Evolutionary conservation across 2,888 invertebrate species (phyloP).

Genomic region (Platycheirus rosarum): DNA sequence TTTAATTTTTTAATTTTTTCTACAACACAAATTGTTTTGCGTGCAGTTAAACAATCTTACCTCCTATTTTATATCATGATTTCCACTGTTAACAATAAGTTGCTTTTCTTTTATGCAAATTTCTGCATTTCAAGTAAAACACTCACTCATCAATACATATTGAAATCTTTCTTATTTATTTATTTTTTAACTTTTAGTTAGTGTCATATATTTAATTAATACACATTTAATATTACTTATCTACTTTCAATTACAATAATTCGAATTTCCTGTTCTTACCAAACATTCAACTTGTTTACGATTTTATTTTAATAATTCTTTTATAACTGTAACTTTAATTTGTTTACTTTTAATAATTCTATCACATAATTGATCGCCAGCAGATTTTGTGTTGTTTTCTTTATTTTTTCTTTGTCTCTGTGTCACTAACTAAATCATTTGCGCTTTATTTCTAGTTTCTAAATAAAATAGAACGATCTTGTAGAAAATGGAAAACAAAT

Average conservation of each 20-base stretch:
- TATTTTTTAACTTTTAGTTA: constrained; percentile 43
- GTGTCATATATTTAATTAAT: constrained; percentile 43
- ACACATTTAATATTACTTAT: constrained; percentile 8
- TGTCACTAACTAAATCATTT: constrained; percentile 57
- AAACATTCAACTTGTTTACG: no score
- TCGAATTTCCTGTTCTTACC: no score
- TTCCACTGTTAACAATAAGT: no score
- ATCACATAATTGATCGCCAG: constrained; percentile 71
- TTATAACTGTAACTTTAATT: constrained; percentile 28
- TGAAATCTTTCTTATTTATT: constrained; percentile 57
- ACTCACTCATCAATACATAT: constrained; percentile 6
- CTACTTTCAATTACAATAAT: neutral
- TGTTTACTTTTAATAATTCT: constrained; percentile 54
- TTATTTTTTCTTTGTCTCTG: constrained; percentile 13
- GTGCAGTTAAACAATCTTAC: no score
- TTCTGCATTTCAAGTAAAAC: neutral
- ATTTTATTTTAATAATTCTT: no score
- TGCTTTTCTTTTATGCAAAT: neutral
- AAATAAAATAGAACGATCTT: constrained; percentile 17
- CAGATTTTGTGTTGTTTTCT: constrained; percentile 36
- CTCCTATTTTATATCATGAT: no score
- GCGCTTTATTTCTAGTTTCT: constrained; percentile 51
- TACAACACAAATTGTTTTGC: no score
- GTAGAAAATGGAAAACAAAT: constrained; percentile 19
- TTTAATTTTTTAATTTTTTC: no score